A percentile compares a stretch with the other conserved stretches of the same genome.
Conservation (phyloP, 2,888 invertebrate species). For the Eucriotettix oculatus region DNA sequence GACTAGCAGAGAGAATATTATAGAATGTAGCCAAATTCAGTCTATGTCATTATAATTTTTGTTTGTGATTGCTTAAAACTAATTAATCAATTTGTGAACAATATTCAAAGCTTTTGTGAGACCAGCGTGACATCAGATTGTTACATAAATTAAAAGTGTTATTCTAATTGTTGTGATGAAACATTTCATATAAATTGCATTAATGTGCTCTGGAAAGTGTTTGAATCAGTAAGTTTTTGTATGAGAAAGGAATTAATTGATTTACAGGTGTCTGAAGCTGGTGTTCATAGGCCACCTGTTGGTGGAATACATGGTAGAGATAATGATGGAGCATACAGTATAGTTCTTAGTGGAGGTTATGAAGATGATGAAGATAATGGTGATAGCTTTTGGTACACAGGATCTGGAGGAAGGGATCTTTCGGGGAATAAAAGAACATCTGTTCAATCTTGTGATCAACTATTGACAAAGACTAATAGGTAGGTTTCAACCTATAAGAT, state of each 20-base stretch:
- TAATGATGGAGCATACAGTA: conserved; percentile 61
- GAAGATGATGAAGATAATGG: conserved; percentile 72
- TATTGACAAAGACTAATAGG: conserved; percentile 59
- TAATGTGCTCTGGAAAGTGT: too few relatives aligned
- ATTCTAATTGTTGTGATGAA: too few relatives aligned
- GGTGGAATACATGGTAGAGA: conserved; percentile 71
- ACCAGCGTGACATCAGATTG: too few relatives aligned
- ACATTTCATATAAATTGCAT: too few relatives aligned
- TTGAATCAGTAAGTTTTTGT: too few relatives aligned
- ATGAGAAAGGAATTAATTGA: neutral
- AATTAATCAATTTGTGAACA: too few relatives aligned
- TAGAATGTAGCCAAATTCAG: too few relatives aligned
- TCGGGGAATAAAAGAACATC: conserved; percentile 70
- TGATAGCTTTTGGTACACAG: conserved; percentile 65
- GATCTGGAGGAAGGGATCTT: conserved; percentile 67
- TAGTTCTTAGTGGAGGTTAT: conserved; percentile 67
- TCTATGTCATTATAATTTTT: too few relatives aligned
- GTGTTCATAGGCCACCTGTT: conserved; percentile 67
- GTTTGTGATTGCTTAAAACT: too few relatives aligned
- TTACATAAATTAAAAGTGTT: too few relatives aligned
- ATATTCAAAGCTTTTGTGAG: too few relatives aligned
- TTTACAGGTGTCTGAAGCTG: conserved; percentile 55
- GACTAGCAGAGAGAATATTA: too few relatives aligned
- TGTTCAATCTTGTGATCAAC: conserved; percentile 63
- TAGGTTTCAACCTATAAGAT: conserved; percentile 18